phyloP scores from a whole-genome alignment of 1,140 invertebrate species.

The Bombyx mori region ASM3026992v2 NC_085133.1:4727001-4727500 shows the following conservation, averaged over 20 bases:
- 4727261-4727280: conserved; percentile 37
- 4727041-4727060: conserved; percentile 8
- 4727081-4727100: conserved; percentile 12
- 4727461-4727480: no score
- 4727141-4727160: conserved; percentile 28
- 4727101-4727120: conserved; percentile 46
- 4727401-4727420: no score
- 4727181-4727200: conserved; percentile 44
- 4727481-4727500: no score
- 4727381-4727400: no score
- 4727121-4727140: conserved; percentile 43
- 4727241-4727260: conserved; percentile 65
- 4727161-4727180: conserved; percentile 48
- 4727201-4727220: conserved; percentile 44
- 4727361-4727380: no score
- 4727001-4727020: background rate
- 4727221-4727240: conserved; percentile 41
- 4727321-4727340: conserved; percentile 5
- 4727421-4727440: no score
- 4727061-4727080: conserved; percentile 14
- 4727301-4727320: conserved; percentile 14
- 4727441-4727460: no score
- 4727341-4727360: no score
- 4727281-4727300: conserved; percentile 27
- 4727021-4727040: conserved; percentile 14